Percentiles rank a stretch among this genome's conserved stretches.
phyloP scores from a whole-genome alignment of 2,888 invertebrate species.

The Axea sp. region DNA sequence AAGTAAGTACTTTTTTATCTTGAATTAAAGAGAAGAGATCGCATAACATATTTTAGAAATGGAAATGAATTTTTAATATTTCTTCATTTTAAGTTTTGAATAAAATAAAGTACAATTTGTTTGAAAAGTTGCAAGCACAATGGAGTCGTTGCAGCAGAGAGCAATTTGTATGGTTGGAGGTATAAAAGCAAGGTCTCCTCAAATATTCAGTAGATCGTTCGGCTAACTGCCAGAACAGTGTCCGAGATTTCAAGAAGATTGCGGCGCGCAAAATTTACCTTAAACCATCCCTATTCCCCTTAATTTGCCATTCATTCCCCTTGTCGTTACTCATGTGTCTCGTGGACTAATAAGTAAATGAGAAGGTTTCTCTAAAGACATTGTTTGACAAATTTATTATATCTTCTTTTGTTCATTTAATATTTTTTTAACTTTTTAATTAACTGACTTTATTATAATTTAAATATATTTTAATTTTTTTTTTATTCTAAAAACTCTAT shows the following conservation, averaged over 20 bases:
- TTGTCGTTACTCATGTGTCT: constrained; percentile 50
- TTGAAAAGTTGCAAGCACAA: constrained; percentile 55
- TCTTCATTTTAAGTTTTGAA: constrained; percentile 30
- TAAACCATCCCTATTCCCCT: constrained; percentile 65
- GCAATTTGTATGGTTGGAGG: constrained; percentile 59
- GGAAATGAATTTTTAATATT: constrained; percentile 26
- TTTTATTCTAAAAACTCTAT: too few relatives aligned
- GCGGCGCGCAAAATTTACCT: constrained; percentile 72
- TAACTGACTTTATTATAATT: too few relatives aligned
- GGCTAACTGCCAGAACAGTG: constrained; percentile 76
- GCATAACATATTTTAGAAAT: not conserved
- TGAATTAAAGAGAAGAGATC: too few relatives aligned
- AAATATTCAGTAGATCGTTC: constrained; percentile 78
- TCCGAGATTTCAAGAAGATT: constrained; percentile 78
- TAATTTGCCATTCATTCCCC: constrained; percentile 56
- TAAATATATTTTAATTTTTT: too few relatives aligned
- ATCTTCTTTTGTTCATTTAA: not conserved
- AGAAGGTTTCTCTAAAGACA: constrained; percentile 27
- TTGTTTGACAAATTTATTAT: constrained; percentile 10
- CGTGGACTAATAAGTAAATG: constrained; percentile 36
- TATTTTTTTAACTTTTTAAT: not conserved
- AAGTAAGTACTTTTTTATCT: too few relatives aligned
- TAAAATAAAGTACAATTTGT: constrained; percentile 49
- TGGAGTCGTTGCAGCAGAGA: constrained; percentile 32
- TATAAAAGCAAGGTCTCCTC: constrained; percentile 71